Percentiles rank a stretch among this genome's conserved stretches.
These are phyloP conservation scores for Greenwoodochromis staneri DNA, from an alignment of 2,113 vertebrate genomes.

Conservation along the genomic window DNA sequence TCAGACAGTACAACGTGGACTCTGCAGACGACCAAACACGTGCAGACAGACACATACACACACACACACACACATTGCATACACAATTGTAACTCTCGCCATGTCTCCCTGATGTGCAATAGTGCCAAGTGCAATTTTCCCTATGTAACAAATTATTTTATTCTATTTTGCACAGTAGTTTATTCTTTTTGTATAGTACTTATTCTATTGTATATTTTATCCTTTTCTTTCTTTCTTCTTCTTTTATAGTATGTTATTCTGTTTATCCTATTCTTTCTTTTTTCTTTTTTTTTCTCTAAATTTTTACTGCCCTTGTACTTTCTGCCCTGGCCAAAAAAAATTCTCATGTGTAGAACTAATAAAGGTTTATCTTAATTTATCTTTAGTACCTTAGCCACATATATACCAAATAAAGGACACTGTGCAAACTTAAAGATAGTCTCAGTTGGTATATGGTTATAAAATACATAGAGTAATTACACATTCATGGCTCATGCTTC, in stretches of 20 bases:
- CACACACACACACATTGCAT: neutral
- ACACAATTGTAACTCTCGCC: neutral
- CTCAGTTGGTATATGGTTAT: neutral
- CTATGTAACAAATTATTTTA: neutral
- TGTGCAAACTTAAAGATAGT: neutral
- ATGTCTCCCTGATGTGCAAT: neutral
- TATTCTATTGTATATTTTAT: neutral
- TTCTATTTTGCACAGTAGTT: neutral
- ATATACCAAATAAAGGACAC: no score
- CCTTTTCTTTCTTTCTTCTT: neutral
- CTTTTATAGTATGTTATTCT: neutral
- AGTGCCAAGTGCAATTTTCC: neutral
- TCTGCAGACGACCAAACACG: neutral
- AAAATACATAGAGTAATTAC: neutral
- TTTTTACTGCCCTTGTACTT: no score
- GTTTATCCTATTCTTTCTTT: neutral
- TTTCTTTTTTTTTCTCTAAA: neutral
- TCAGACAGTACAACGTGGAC: neutral
- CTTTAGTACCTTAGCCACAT: neutral
- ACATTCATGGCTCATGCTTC: neutral
- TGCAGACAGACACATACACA: neutral
- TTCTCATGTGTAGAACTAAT: no score
- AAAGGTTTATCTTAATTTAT: no score
- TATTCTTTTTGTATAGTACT: neutral
- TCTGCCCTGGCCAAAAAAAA: no score